A percentile compares a stretch with the other conserved stretches of the same genome.
These are phyloP conservation scores for Pseudomyrmex pallidus DNA, from an alignment of 1,140 invertebrate species.

Conservation along the genomic window DNA sequence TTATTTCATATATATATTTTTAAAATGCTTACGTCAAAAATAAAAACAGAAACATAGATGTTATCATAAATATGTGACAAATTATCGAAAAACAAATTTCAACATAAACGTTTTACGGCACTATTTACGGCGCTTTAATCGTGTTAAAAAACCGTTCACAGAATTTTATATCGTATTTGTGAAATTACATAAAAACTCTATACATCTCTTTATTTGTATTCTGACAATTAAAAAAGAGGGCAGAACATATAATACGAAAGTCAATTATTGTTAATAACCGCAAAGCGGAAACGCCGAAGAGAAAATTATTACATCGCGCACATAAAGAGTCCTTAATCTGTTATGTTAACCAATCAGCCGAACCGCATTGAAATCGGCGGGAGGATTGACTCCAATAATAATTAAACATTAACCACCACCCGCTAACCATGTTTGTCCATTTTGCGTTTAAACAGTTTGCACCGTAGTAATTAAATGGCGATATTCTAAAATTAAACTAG, in stretches of 20 bases:
- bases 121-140: neutral
- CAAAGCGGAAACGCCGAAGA: neutral
- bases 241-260: neutral
- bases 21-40: neutral
- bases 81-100: neutral
- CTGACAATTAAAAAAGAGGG: neutral
- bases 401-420: slow-evolving; percentile 4
- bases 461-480: neutral
- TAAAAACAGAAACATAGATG: neutral
- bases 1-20: slow-evolving; percentile 3
- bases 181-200: neutral
- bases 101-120: slow-evolving; percentile 1
- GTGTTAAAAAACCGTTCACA: neutral
- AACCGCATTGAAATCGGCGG: neutral
- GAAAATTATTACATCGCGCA: slow-evolving; percentile 2
- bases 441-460: neutral
- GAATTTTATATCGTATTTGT: neutral
- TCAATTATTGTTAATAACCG: neutral
- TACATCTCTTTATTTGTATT: neutral
- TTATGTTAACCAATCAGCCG: neutral
- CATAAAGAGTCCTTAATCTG: neutral
- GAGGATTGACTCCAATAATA: slow-evolving; percentile 22
- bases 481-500: neutral
- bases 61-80: neutral
- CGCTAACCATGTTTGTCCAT: slow-evolving; percentile 11